Evolutionary conservation across 2,888 invertebrate species (phyloP).

Genomic region (Chorisops tibialis): DNA sequence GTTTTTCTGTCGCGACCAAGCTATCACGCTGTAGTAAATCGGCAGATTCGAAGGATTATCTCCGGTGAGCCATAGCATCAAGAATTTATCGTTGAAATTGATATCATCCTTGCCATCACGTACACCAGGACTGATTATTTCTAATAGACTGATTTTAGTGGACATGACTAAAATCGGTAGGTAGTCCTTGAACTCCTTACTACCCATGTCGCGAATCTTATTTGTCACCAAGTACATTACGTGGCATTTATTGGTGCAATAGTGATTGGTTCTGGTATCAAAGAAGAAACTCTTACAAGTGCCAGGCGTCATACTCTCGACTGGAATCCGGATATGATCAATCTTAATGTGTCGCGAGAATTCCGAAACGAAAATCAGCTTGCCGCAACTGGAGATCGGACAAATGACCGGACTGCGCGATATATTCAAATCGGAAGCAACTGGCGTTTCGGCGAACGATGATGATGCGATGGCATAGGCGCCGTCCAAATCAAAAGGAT

Average conservation of each 20-base stretch:
- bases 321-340: conserved; percentile 41
- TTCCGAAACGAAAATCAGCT: conserved; percentile 42
- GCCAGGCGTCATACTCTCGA: conserved; percentile 41
- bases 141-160: conserved; percentile 36
- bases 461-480: background rate
- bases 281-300: conserved; percentile 44
- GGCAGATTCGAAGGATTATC: conserved; percentile 38
- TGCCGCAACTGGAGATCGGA: conserved; percentile 40
- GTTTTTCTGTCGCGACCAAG: conserved; percentile 39
- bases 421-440: conserved; percentile 35
- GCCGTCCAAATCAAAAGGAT: background rate
- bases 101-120: background rate
- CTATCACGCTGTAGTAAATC: conserved; percentile 39
- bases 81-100: background rate
- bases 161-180: conserved; percentile 46
- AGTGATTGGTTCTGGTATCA: conserved; percentile 37
- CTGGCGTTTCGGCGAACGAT: background rate
- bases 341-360: conserved; percentile 43
- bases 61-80: conserved; percentile 45
- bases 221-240: conserved; percentile 42
- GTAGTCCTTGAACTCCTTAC: conserved; percentile 39
- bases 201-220: conserved; percentile 40
- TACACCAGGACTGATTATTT: background rate
- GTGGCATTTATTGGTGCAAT: conserved; percentile 40
- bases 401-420: conserved; percentile 41